Evolutionary conservation across 2,888 invertebrate genomes (phyloP).

Genomic region (Plagodis pulveraria): DNA sequence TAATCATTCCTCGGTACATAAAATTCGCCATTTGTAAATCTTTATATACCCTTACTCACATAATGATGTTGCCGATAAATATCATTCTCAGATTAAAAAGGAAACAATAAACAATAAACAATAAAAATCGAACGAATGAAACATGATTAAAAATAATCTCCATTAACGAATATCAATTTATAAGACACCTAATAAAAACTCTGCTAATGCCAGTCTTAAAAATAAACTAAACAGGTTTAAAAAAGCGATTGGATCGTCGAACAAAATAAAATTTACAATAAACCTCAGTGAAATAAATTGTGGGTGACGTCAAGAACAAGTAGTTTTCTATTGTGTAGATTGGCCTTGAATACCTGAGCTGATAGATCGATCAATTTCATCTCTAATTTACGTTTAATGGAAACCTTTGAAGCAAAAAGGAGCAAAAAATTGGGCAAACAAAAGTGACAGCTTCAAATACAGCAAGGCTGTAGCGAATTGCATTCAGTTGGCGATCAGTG

Average conservation of each 20-base stretch:
- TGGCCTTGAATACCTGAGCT: slow-evolving; percentile 48
- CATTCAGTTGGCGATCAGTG: background rate
- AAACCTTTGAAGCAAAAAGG: slow-evolving; percentile 55
- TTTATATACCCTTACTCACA: slow-evolving; percentile 49
- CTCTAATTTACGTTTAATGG: slow-evolving; percentile 63
- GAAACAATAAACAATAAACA: slow-evolving; percentile 43
- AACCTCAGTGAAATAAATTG: slow-evolving; percentile 34
- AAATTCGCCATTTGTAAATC: slow-evolving; percentile 62
- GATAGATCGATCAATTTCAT: slow-evolving; percentile 59
- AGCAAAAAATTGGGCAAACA: slow-evolving; percentile 37
- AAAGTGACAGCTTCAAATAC: slow-evolving; percentile 37
- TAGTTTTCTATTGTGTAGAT: slow-evolving; percentile 43
- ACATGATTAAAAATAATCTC: slow-evolving; percentile 38
- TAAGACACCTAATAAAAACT: slow-evolving; percentile 41
- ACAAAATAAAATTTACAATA: slow-evolving; percentile 34
- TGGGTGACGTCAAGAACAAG: slow-evolving; percentile 45
- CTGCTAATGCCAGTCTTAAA: slow-evolving; percentile 40
- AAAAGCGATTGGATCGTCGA: slow-evolving; percentile 32
- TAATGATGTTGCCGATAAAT: slow-evolving; percentile 48
- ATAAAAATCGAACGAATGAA: slow-evolving; percentile 29
- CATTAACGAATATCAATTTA: slow-evolving; percentile 47
- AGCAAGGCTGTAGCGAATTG: slow-evolving; percentile 54
- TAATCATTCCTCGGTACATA: slow-evolving; percentile 67
- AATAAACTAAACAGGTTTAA: slow-evolving; percentile 37
- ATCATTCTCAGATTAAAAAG: slow-evolving; percentile 26